Conservation (phyloP, 2,888 invertebrate genomes). For the Salticus scenicus region DNA sequence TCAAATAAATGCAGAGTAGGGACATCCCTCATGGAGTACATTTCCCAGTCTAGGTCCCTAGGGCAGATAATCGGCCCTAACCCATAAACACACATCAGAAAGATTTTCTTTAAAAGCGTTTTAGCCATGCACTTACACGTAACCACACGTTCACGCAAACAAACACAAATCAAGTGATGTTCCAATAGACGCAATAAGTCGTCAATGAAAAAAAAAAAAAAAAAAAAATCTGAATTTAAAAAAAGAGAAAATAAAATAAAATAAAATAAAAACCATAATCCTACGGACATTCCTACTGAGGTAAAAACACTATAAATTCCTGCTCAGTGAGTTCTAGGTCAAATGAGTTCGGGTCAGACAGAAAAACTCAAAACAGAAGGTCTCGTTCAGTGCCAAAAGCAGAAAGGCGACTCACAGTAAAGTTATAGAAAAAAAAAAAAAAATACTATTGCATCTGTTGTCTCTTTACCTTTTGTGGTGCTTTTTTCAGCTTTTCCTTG, state of each 20-base stretch:
- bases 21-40: too few species aligned
- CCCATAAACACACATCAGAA: too few species aligned
- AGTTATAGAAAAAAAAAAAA: conserved; percentile 10
- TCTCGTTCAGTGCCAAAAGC: conserved; percentile 14
- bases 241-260: background rate
- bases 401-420: conserved; percentile 50
- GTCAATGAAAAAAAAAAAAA: too few species aligned
- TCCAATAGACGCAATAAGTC: too few species aligned
- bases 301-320: conserved; percentile 8
- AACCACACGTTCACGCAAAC: too few species aligned
- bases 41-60: too few species aligned
- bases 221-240: too few species aligned
- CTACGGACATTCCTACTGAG: background rate
- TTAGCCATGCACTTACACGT: too few species aligned
- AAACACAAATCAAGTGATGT: too few species aligned
- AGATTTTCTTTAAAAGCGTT: too few species aligned
- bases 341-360: conserved; percentile 49
- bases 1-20: too few species aligned
- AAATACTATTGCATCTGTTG: conserved; percentile 20
- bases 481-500: background rate
- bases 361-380: conserved; percentile 11
- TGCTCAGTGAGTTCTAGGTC: conserved; percentile 50
- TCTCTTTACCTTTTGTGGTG: conserved; percentile 39
- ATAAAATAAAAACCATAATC: background rate
- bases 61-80: too few species aligned